Percentiles rank a stretch among this genome's conserved stretches.
phyloP scores from a whole-genome alignment of 37 sponge, comb jelly and placozoan species.

The Halichondria panicea region DNA sequence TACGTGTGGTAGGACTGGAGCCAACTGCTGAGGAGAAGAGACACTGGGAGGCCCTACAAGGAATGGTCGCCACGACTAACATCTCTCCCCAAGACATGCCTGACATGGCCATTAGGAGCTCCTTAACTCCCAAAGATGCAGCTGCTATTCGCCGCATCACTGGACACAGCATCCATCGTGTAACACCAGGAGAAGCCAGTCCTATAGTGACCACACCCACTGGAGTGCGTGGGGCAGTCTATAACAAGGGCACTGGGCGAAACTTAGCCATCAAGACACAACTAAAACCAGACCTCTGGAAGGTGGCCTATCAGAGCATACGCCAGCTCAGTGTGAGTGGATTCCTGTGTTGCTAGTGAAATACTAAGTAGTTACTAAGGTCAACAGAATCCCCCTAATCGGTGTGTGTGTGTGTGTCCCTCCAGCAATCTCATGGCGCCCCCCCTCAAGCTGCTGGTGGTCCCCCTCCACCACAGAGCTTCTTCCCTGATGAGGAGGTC shows the following conservation, averaged over 20 bases:
- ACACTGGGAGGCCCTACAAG: constrained; percentile 43
- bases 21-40: constrained; percentile 9
- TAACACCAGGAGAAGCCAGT: background rate
- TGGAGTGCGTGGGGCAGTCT: too few species aligned
- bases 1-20: constrained; percentile 38
- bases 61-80: constrained; percentile 8
- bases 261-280: constrained; percentile 18
- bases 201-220: background rate
- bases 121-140: background rate
- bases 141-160: background rate
- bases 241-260: constrained; percentile 26
- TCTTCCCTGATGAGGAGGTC: too few species aligned
- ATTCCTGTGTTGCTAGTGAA: background rate
- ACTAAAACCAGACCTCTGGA: constrained; percentile 64
- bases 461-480: too few species aligned
- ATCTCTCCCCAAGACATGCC: background rate
- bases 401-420: constrained; percentile 38
- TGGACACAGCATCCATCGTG: background rate
- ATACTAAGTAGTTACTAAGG: background rate
- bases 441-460: too few species aligned
- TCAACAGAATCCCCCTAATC: background rate
- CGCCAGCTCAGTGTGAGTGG: too few species aligned
- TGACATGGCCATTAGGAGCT: background rate
- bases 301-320: constrained; percentile 22
- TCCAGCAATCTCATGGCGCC: too few species aligned